Percentiles rank a stretch among this genome's conserved stretches.
phyloP scores from a whole-genome alignment of 2,113 vertebrate genomes.

The Oryzias melastigma region DNA sequence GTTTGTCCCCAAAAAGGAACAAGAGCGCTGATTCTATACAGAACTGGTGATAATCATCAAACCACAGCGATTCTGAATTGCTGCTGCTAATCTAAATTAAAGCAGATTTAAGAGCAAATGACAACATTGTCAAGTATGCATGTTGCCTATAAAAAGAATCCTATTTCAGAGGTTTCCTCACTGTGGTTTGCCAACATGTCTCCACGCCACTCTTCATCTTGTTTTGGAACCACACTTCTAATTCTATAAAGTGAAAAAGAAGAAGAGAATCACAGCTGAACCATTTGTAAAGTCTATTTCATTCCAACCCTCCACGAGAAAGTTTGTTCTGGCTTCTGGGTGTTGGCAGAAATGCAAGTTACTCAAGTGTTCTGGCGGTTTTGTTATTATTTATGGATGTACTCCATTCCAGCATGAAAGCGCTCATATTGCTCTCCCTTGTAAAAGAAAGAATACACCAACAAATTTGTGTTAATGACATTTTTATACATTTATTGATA shows the following conservation, averaged over 20 bases:
- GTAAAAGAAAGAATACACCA: slow-evolving; percentile 40
- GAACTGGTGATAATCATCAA: no score
- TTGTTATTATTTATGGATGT: slow-evolving; percentile 53
- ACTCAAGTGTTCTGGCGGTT: slow-evolving; percentile 35
- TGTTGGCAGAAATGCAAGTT: slow-evolving; percentile 35
- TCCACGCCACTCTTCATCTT: neutral
- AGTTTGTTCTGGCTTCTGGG: slow-evolving; percentile 40
- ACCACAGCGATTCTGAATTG: neutral
- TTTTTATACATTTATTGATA: slow-evolving; percentile 48
- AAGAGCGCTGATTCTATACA: no score
- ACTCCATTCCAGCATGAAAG: slow-evolving; percentile 31
- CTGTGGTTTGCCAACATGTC: neutral
- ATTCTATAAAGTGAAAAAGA: neutral
- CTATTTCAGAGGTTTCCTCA: neutral
- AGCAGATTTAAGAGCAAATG: neutral
- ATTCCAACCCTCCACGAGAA: slow-evolving; percentile 8
- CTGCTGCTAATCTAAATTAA: neutral
- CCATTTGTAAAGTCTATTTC: neutral
- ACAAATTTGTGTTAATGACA: slow-evolving; percentile 40
- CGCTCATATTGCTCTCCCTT: slow-evolving; percentile 36
- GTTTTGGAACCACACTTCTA: neutral
- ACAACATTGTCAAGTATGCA: neutral
- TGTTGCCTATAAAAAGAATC: neutral
- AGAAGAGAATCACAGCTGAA: slow-evolving; percentile 1
- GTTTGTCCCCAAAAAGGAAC: no score